phyloP scores from a whole-genome alignment of 2,113 vertebrate species.

The Eretmodus cyanostictus region DNA sequence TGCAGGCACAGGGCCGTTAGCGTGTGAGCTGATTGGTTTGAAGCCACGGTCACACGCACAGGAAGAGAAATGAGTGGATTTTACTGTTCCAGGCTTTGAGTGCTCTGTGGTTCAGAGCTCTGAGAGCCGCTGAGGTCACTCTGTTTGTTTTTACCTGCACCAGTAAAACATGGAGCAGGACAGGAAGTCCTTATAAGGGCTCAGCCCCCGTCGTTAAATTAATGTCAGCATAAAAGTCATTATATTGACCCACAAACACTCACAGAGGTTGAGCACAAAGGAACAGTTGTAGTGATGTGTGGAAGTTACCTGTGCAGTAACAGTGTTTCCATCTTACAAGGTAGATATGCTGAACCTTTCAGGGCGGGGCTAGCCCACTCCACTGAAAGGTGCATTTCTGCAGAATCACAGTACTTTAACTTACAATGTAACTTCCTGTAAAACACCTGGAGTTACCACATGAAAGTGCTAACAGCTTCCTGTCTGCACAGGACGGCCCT shows the following conservation, averaged over 20 bases:
- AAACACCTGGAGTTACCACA: neutral
- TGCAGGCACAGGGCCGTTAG: neutral
- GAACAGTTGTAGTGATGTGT: neutral
- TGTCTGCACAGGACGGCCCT: neutral
- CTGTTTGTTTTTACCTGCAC: neutral
- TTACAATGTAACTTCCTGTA: neutral
- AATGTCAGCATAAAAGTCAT: neutral
- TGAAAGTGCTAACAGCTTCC: neutral
- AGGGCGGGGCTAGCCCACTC: neutral
- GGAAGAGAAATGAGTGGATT: neutral
- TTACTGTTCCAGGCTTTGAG: neutral
- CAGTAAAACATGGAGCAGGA: neutral
- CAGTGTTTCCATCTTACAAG: neutral
- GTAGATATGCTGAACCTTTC: neutral
- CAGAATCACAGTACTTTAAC: neutral
- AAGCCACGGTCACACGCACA: neutral
- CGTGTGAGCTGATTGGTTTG: neutral
- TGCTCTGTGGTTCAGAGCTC: neutral
- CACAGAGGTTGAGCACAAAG: neutral
- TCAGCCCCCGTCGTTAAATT: neutral
- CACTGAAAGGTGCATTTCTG: neutral
- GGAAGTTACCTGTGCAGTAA: neutral
- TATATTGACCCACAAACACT: neutral
- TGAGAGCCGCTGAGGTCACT: neutral
- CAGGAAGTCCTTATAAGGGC: neutral